These are phyloP conservation scores for Channa striata DNA, from an alignment of 2,797 vertebrate species.

Conservation along the genomic window DNA sequence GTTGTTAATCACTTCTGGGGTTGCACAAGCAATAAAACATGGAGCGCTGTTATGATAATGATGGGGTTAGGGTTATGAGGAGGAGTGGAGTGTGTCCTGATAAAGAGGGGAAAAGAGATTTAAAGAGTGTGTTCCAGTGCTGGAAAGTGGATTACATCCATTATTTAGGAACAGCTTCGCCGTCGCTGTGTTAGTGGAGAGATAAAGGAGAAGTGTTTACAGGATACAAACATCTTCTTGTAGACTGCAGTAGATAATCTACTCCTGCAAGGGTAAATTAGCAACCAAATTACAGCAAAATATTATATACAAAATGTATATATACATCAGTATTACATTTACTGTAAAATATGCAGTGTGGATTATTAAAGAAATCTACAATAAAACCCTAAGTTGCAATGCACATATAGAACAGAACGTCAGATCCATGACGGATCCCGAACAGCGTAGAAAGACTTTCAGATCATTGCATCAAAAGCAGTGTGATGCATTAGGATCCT, in stretches of 20 bases:
- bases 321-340: not conserved
- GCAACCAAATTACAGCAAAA: not conserved
- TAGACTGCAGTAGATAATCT: not conserved
- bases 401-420: not conserved
- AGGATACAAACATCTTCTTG: conserved; percentile 43
- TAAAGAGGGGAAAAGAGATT: conserved; percentile 62
- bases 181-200: conserved; percentile 41
- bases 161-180: conserved; percentile 71
- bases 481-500: conserved; percentile 30
- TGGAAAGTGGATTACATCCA: conserved; percentile 75
- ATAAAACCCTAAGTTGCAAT: not conserved
- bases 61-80: conserved; percentile 54
- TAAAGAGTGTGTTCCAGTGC: conserved; percentile 59
- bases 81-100: conserved; percentile 54
- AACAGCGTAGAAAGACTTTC: conserved; percentile 44
- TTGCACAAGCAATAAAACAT: conserved; percentile 62
- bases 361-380: not conserved
- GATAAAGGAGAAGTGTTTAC: conserved; percentile 28
- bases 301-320: not conserved
- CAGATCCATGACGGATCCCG: conserved; percentile 6
- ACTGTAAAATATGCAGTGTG: not conserved
- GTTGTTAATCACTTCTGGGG: conserved; percentile 72
- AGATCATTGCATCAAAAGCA: conserved; percentile 63
- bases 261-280: not conserved
- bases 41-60: conserved; percentile 25